Evolutionary conservation across 2,888 invertebrate genomes (phyloP), one percentile per base, ranked within the genome.

Genomic region (Heliconius hortense): DNA sequence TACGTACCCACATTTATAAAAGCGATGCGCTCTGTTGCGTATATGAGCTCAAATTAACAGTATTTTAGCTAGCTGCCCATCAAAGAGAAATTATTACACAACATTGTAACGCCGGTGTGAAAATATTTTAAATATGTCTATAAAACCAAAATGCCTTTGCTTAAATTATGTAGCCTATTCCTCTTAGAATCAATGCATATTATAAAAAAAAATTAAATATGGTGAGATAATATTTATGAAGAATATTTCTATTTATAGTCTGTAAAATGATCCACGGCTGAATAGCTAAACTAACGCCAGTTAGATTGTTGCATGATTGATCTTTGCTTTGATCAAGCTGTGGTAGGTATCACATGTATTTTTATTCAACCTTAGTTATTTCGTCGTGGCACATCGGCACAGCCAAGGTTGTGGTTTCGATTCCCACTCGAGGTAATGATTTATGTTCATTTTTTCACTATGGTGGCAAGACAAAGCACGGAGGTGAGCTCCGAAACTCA

Each of bases 1-100:
- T 71, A 18, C 35, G 60, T 71, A 62, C 39, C 60, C 39, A 71
- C 71, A 26, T 39, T 59, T 73, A 75, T 68, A 72, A 39, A 24
- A 66, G 21, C 67, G 73, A 73, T 31, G 68, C 68, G 77, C 71
- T 76, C 66, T 60, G 76, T 28, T 77, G 63, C 73, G 28, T 71
- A 63, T 71, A 59, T 68, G 62, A 72, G 63, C 71, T 76, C 39
- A 73, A 66, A 73, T 71, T 71, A 71, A 71, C 71, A 60, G 71
- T 60, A 71, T 26, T 60, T 60, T 26, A 26, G 21, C 26, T 43
- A 35, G 62, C 60, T 39, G 35, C 18, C 48, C 43, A 48, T 64
- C n/a, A 35, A 56, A 69, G 31, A 31, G 31, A 69, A 69, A 56
- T 53, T 56, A 11, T 68, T 69, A 69, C 13, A 60, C 60, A 60